Evolutionary conservation across 1,140 invertebrate genomes (phyloP).

Genomic region (Drosophila asahinai): DNA sequence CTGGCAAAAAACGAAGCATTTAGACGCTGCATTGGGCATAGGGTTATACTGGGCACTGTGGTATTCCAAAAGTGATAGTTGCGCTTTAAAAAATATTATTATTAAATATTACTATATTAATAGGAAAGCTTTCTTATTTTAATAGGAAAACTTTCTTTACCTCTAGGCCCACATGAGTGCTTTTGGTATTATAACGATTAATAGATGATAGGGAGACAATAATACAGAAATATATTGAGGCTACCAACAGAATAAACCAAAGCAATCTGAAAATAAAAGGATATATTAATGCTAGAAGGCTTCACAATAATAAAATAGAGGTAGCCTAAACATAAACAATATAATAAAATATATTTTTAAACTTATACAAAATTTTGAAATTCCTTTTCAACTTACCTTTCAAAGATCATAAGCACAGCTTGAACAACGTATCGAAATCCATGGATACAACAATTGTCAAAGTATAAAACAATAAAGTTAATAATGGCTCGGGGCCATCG

Average conservation of each 20-base stretch:
- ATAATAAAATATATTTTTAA: too few relatives aligned
- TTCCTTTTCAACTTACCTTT: slow-evolving; percentile 48
- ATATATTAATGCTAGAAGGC: too few relatives aligned
- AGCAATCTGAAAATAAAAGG: slow-evolving; percentile 50
- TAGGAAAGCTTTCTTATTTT: slow-evolving; percentile 49
- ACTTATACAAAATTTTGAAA: neutral
- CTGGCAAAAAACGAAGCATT: slow-evolving; percentile 82
- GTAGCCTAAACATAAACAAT: too few relatives aligned
- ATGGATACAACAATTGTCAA: slow-evolving; percentile 66
- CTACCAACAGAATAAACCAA: slow-evolving; percentile 63
- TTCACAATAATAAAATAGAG: too few relatives aligned
- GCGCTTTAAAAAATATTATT: slow-evolving; percentile 59
- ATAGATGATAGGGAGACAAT: slow-evolving; percentile 67
- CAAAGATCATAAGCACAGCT: slow-evolving; percentile 49
- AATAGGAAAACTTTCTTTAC: slow-evolving; percentile 2
- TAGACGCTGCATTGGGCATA: slow-evolving; percentile 86
- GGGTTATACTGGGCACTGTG: slow-evolving; percentile 87
- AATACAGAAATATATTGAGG: slow-evolving; percentile 67
- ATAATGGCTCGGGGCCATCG: slow-evolving; percentile 16
- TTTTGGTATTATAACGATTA: slow-evolving; percentile 71
- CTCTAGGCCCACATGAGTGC: slow-evolving; percentile 89
- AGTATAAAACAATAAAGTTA: slow-evolving; percentile 62
- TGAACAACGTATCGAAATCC: slow-evolving; percentile 65
- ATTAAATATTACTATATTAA: slow-evolving; percentile 48
- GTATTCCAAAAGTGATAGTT: slow-evolving; percentile 90